Conservation (phyloP, 2,888 invertebrate species). For the Andrena flavipes region DNA sequence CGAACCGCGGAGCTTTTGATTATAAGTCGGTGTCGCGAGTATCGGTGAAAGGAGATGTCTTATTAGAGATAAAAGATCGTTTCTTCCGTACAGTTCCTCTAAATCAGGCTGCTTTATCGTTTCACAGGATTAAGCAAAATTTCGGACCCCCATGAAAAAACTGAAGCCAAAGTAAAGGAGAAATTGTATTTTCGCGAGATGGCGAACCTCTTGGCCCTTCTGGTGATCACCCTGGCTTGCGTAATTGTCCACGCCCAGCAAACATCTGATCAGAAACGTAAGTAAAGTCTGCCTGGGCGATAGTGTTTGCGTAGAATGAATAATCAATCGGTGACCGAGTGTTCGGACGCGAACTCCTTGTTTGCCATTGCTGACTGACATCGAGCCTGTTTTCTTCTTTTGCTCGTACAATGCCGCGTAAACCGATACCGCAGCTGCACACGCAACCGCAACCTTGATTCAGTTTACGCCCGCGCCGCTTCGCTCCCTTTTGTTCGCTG, state of each 20-base stretch:
- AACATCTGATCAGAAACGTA: slow-evolving; percentile 78
- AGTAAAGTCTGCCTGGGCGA: slow-evolving; percentile 61
- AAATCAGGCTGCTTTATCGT: slow-evolving; percentile 15
- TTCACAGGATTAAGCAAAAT: slow-evolving; percentile 56
- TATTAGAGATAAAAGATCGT: neutral
- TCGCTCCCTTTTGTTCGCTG: neutral
- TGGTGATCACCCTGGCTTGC: slow-evolving; percentile 77
- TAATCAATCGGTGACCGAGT: neutral
- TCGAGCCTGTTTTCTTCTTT: neutral
- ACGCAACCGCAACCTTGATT: neutral
- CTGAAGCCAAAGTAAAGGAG: neutral
- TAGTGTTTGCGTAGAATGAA: neutral
- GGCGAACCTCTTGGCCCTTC: slow-evolving; percentile 79
- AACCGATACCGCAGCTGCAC: neutral
- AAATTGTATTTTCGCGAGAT: slow-evolving; percentile 55
- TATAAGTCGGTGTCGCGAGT: neutral
- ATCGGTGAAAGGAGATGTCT: neutral
- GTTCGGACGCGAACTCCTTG: neutral
- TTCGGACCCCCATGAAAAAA: slow-evolving; percentile 44
- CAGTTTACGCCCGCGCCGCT: neutral
- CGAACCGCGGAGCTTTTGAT: neutral
- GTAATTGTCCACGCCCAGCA: slow-evolving; percentile 80
- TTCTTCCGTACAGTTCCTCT: too few relatives aligned
- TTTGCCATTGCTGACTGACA: neutral
- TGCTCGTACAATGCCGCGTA: neutral